A percentile compares a stretch with the other conserved stretches of the same genome.
phyloP scores from a whole-genome alignment of 92 coral and sea anemone species.

The Virgularia gustaviana region DNA sequence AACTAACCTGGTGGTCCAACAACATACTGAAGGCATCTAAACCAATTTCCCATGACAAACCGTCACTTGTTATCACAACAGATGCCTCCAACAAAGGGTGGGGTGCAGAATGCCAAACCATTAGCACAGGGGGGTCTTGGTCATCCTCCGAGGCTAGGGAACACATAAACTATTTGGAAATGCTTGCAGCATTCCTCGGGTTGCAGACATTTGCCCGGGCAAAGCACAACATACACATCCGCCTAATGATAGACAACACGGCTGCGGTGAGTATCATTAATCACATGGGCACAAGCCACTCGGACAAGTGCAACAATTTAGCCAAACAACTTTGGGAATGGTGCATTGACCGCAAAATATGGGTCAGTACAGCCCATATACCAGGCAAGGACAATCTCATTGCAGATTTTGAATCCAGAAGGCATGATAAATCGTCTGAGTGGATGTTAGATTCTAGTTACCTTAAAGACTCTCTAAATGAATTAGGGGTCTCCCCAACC shows the following conservation, averaged over 20 bases:
- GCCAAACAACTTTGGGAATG: slow-evolving; percentile 48
- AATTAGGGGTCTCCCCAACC: slow-evolving; percentile 32
- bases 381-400: slow-evolving; percentile 35
- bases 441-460: slow-evolving; percentile 49
- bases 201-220: slow-evolving; percentile 33
- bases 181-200: slow-evolving; percentile 29
- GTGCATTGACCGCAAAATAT: slow-evolving; percentile 23
- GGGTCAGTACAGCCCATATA: slow-evolving; percentile 48
- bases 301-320: slow-evolving; percentile 4
- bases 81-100: slow-evolving; percentile 49
- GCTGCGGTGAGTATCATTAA: slow-evolving; percentile 44
- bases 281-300: slow-evolving; percentile 56
- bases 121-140: slow-evolving; percentile 43
- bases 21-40: slow-evolving; percentile 12
- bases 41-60: slow-evolving; percentile 24
- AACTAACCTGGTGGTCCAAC: slow-evolving; percentile 46
- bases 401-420: slow-evolving; percentile 46
- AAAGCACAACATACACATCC: not conserved
- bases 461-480: slow-evolving; percentile 16
- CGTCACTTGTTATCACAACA: slow-evolving; percentile 27
- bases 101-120: slow-evolving; percentile 33
- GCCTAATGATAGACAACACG: slow-evolving; percentile 52
- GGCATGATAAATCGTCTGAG: slow-evolving; percentile 40
- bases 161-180: slow-evolving; percentile 35
- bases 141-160: slow-evolving; percentile 17